Conservation (phyloP, 2,113 vertebrate species). For the Zapus hudsonius region DNA sequence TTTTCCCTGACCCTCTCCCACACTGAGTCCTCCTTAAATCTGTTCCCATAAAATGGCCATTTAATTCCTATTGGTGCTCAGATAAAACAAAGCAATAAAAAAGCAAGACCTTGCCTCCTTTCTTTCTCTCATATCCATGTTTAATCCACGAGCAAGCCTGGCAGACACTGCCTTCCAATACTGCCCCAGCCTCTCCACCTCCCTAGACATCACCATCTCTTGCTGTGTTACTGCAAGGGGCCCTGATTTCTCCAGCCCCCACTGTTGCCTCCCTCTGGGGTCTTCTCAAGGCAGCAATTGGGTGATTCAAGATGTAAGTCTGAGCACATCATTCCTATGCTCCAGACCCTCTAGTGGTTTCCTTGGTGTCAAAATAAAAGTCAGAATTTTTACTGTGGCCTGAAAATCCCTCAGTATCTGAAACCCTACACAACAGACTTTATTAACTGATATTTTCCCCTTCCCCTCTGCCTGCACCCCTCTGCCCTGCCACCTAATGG, state of each 20-base stretch:
- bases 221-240: not conserved
- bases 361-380: not conserved
- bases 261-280: not conserved
- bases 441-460: not conserved
- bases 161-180: not conserved
- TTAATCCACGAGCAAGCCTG: not conserved
- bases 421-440: not conserved
- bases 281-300: not conserved
- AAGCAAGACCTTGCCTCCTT: not conserved
- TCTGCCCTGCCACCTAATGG: not conserved
- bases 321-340: not conserved
- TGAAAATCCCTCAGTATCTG: too few species aligned
- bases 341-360: not conserved
- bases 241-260: not conserved
- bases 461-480: fast-evolving
- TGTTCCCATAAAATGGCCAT: not conserved
- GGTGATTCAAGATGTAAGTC: not conserved
- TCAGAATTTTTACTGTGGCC: not conserved
- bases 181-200: not conserved
- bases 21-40: not conserved
- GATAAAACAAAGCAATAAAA: not conserved
- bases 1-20: too few species aligned
- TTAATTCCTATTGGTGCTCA: not conserved
- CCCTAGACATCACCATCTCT: not conserved
- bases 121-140: not conserved